phyloP scores from a whole-genome alignment of 2,797 vertebrate genomes.

The Paguma larvata region DNA sequence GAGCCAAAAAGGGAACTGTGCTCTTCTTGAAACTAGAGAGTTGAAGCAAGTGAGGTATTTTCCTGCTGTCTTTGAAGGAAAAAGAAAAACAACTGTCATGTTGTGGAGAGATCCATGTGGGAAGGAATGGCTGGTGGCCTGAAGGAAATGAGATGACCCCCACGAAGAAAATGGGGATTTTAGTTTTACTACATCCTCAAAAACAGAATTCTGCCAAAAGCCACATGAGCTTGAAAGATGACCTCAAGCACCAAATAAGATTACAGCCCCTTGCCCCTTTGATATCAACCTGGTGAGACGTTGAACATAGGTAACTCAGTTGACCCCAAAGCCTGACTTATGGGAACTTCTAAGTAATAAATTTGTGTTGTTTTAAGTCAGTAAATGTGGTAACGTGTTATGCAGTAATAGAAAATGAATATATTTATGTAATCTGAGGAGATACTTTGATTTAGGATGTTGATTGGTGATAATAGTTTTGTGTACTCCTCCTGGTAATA shows the following conservation, averaged over 20 bases:
- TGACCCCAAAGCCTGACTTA: background rate
- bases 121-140: background rate
- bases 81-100: background rate
- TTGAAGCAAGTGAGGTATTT: background rate
- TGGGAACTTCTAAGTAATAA: background rate
- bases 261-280: background rate
- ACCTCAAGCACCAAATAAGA: background rate
- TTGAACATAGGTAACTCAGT: background rate
- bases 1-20: background rate
- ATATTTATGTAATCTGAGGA: conserved; percentile 34
- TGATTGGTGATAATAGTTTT: background rate
- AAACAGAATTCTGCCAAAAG: background rate
- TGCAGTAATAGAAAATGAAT: background rate
- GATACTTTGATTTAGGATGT: conserved; percentile 20
- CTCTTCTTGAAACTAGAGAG: conserved; percentile 7
- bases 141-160: background rate
- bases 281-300: background rate
- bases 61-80: background rate
- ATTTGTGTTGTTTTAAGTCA: background rate
- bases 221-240: background rate
- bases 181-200: background rate
- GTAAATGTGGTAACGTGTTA: background rate
- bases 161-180: background rate
- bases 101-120: background rate
- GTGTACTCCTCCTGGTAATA: background rate